These are phyloP conservation scores for Acrocephalus scirpaceus DNA, from an alignment of 2,797 vertebrate species.

Conservation along the genomic window DNA sequence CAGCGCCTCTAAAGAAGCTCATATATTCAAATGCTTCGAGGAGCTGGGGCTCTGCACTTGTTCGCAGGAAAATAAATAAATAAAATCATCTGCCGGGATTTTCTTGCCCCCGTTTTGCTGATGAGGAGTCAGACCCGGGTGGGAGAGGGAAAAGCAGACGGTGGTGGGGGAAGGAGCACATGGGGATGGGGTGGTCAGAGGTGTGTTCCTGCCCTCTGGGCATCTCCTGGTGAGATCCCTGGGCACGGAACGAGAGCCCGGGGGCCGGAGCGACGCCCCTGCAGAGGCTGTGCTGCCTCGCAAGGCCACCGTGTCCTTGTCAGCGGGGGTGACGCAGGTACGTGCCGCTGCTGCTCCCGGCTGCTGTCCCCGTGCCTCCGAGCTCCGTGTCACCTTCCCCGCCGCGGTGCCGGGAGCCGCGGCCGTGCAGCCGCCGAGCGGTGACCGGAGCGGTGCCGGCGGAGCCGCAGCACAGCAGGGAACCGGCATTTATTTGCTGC, in stretches of 20 bases:
- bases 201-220: too few relatives aligned
- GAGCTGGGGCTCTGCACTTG: constrained; percentile 6
- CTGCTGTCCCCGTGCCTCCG: neutral
- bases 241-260: rapidly evolving
- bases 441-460: neutral
- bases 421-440: rapidly evolving
- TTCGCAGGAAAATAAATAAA: neutral
- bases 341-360: neutral
- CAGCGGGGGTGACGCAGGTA: neutral
- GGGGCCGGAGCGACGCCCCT: neutral
- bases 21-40: constrained; percentile 44
- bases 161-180: rapidly evolving
- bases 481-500: constrained; percentile 8
- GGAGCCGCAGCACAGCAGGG: constrained; percentile 47
- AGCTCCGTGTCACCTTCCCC: neutral
- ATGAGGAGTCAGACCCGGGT: neutral
- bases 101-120: neutral
- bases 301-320: constrained; percentile 36
- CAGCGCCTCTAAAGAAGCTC: neutral
- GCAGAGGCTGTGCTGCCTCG: neutral
- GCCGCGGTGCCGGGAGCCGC: neutral
- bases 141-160: neutral
- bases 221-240: rapidly evolving
- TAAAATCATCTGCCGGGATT: neutral
- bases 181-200: rapidly evolving